Evolutionary conservation across 2,113 vertebrate species (phyloP), one percentile per base, ranked within the genome.

Genomic region (Todiramphus saurophagus): DNA sequence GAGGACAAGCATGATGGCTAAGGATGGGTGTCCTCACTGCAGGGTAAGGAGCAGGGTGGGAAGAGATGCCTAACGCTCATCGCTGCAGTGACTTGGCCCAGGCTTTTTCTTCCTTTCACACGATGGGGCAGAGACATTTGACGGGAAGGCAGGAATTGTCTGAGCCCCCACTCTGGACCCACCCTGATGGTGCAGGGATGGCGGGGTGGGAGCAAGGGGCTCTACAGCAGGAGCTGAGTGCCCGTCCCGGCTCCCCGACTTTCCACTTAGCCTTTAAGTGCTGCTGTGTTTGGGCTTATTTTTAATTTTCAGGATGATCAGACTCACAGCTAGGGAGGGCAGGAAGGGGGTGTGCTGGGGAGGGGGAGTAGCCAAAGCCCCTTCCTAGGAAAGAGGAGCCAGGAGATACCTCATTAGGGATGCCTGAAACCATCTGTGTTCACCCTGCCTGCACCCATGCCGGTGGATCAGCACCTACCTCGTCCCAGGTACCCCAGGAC

Each of bases 221-320:
- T 59, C 51, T 56, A 41, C 0, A 0, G 28, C 30, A 81, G 72
- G 67, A 83, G 55, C 44, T 24, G 43, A 69, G 25, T 7, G 13
- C 12, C 37, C 10, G 4, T 50, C 92, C 78, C 16, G 5, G 84
- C 76, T 94, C 55, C 53, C 53, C 0, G 3, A 46, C 55, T 86
- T 92, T 41, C 53, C 30, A 8, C 27, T 79, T 48, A 5, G 35
- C 58, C 73, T 89, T 19, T 41, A 20, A 94, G 50, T 37, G 63
- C 91, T 85, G 69, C 78, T 84, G 83, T 2, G 1, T 89, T 93
- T 79, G 88, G 66, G 62, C 87, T 96, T 86, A 86, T 81, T 96
- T 97, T 96, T 96, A 97, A 97, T 97, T 97, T 97, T 97, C 97
- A 97, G 97, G 96, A 94, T 96, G 97, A 97, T 97, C 96, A 91